A percentile compares a stretch with the other conserved stretches of the same genome.
These are phyloP conservation scores for Gortyna flavago DNA, from an alignment of 2,888 invertebrate species.

Conservation along the genomic window DNA sequence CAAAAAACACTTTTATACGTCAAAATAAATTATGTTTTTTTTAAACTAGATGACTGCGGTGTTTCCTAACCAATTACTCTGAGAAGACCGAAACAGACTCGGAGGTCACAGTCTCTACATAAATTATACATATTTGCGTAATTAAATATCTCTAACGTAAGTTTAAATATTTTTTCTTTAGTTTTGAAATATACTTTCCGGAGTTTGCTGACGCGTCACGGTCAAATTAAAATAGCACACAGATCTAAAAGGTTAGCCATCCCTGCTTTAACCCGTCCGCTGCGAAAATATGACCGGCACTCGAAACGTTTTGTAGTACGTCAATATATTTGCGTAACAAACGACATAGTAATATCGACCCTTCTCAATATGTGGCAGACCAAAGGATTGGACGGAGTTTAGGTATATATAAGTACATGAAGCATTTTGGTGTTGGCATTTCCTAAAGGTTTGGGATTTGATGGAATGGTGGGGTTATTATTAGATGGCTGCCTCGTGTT, in stretches of 20 bases:
- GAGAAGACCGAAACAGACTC: too few relatives aligned
- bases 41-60: neutral
- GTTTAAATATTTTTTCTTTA: neutral
- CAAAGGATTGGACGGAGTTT: slow-evolving; percentile 47
- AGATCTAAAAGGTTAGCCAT: slow-evolving; percentile 16
- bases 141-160: neutral
- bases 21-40: neutral
- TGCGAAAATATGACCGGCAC: slow-evolving; percentile 59
- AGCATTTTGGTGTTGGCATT: slow-evolving; percentile 34
- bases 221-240: slow-evolving; percentile 25
- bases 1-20: neutral
- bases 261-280: slow-evolving; percentile 37
- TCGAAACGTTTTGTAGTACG: slow-evolving; percentile 48
- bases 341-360: slow-evolving; percentile 61
- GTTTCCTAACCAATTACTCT: neutral
- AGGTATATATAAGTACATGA: slow-evolving; percentile 28
- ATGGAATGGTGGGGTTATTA: slow-evolving; percentile 21
- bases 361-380: slow-evolving; percentile 64
- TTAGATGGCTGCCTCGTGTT: slow-evolving; percentile 15
- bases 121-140: neutral
- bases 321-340: slow-evolving; percentile 62
- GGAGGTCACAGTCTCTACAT: too few relatives aligned
- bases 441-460: slow-evolving; percentile 33
- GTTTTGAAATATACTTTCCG: neutral
- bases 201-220: neutral